Percentiles rank a stretch among this genome's conserved stretches.
These are phyloP conservation scores for Grus americana DNA, from an alignment of 2,113 vertebrate species.

Conservation along the genomic window DNA sequence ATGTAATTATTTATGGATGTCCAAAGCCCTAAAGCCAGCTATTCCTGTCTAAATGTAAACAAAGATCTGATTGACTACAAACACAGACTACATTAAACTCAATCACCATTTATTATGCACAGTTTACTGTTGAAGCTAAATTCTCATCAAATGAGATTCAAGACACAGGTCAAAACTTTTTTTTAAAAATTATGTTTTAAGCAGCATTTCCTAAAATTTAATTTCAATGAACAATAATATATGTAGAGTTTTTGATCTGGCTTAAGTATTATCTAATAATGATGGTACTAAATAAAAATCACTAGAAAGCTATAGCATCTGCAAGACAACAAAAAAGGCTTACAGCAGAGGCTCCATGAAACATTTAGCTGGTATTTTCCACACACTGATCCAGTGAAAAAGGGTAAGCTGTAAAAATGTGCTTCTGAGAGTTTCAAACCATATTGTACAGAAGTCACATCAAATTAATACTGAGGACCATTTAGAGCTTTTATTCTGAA, in stretches of 20 bases:
- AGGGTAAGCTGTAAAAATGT: slow-evolving; percentile 85
- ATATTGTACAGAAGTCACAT: slow-evolving; percentile 99
- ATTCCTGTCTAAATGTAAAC: slow-evolving; percentile 22
- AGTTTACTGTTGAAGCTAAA: slow-evolving; percentile 22
- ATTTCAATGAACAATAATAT: slow-evolving; percentile 25
- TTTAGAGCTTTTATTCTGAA: slow-evolving; percentile 95
- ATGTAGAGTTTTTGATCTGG: slow-evolving; percentile 25
- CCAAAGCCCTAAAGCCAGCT: neutral
- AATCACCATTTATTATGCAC: slow-evolving; percentile 6
- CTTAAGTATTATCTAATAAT: slow-evolving; percentile 36
- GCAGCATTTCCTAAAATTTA: slow-evolving; percentile 1
- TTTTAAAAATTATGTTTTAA: neutral
- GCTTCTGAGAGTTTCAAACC: slow-evolving; percentile 88
- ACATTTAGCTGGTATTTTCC: slow-evolving; percentile 87
- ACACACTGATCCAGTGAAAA: slow-evolving; percentile 81
- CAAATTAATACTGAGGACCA: slow-evolving; percentile 99
- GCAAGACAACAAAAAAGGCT: slow-evolving; percentile 76
- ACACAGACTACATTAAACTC: slow-evolving; percentile 29
- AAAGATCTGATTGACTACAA: slow-evolving; percentile 54
- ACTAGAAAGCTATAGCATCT: slow-evolving; percentile 38
- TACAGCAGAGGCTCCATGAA: slow-evolving; percentile 80
- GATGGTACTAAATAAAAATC: slow-evolving; percentile 53
- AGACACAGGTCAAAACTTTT: neutral
- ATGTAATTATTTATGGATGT: neutral
- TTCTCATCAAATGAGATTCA: slow-evolving; percentile 14